A percentile compares a stretch with the other conserved stretches of the same genome.
Conservation (phyloP, 2,797 vertebrate genomes). For the Anabacerthia variegaticeps region DNA sequence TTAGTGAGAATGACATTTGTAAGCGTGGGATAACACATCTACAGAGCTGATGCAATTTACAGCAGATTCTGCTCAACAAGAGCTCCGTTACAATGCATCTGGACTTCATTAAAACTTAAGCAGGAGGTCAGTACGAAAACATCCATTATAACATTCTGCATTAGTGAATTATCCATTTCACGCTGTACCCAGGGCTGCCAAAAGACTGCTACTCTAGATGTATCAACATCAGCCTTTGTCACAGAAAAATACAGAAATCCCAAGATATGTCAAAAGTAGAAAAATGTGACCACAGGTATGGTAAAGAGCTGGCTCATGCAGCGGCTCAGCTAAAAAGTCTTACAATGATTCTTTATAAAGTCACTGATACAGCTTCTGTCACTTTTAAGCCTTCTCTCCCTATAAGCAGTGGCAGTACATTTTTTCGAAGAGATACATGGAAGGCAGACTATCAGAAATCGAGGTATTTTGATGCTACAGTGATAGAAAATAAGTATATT, state of each 20-base stretch:
- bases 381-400: neutral
- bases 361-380: neutral
- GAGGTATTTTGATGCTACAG: neutral
- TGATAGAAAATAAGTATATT: neutral
- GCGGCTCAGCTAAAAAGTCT: neutral
- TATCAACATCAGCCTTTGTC: neutral
- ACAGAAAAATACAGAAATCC: neutral
- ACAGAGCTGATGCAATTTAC: neutral
- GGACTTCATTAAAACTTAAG: neutral
- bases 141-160: neutral
- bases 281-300: rapidly evolving
- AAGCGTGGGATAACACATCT: neutral
- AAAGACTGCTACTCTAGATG: neutral
- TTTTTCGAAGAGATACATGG: neutral
- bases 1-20: rapidly evolving
- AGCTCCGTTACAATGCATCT: neutral
- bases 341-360: neutral
- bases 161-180: neutral
- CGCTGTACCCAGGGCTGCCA: neutral
- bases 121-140: neutral
- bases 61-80: neutral
- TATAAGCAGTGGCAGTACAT: neutral
- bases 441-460: neutral
- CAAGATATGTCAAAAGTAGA: neutral
- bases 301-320: neutral